phyloP scores from a whole-genome alignment of 2,888 invertebrate species.

The Pyralis farinalis region DNA sequence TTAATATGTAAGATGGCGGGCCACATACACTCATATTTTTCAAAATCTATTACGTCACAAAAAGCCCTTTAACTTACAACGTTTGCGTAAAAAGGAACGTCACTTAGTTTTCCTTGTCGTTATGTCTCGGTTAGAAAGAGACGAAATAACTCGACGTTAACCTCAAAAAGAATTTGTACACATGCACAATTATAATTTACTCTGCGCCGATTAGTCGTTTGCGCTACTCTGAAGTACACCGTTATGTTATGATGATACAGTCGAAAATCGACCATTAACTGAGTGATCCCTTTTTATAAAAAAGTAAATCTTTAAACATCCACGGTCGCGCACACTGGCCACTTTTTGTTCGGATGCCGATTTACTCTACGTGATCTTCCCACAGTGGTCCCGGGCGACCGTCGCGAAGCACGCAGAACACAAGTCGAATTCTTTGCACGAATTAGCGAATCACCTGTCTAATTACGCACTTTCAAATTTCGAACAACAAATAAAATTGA shows the following conservation, averaged over 20 bases:
- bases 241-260: neutral
- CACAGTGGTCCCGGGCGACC: conserved; percentile 48
- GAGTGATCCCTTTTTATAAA: conserved; percentile 21
- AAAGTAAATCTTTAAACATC: conserved; percentile 46
- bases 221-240: neutral
- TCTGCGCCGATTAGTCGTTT: neutral
- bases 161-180: too few relatives aligned
- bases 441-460: conserved; percentile 80
- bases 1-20: too few relatives aligned
- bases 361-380: conserved; percentile 75
- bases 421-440: conserved; percentile 67
- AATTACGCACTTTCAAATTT: conserved; percentile 59
- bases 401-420: conserved; percentile 48
- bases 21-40: too few relatives aligned
- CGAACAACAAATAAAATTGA: conserved; percentile 32
- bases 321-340: conserved; percentile 32
- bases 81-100: too few relatives aligned
- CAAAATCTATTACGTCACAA: too few relatives aligned
- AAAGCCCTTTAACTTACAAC: too few relatives aligned
- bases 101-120: too few relatives aligned
- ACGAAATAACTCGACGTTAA: too few relatives aligned
- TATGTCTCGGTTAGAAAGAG: too few relatives aligned
- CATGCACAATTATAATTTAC: conserved; percentile 4
- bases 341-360: conserved; percentile 71
- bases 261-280: neutral